Base-by-base conservation (phyloP, 92 coral and sea anemone species). In the Porites rus region DNA sequence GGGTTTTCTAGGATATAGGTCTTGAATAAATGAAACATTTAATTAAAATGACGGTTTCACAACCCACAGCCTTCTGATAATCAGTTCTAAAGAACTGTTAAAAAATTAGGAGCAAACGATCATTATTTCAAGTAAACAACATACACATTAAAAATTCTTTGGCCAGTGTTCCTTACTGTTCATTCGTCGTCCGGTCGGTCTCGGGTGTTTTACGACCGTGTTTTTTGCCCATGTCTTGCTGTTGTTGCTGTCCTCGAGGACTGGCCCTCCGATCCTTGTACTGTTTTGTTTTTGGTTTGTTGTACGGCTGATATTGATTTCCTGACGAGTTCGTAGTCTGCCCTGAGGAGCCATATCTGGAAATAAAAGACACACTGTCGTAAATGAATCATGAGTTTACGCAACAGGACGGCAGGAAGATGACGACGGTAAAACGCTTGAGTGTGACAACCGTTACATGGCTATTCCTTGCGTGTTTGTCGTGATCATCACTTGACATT, bases 131-230 rank as follows among this genome's bases (percentile, higher is more conserved):
- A 25, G 25, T 70, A 61, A 4, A 72, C 8, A 2, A 72, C 79
- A 20, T 74, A 72, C 87, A 72, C 72, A 73, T 72, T 83, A 63
- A 74, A 71, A 61, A 72, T 83, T 60, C 79, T 46, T 53, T 74
- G 46, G 3, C 46, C 46, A 38, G 46, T 38, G 63, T 46, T 73
- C 80, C 50, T 74, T 63, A 73, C 77, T 74, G 87, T 84, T 72
- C 76, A 88, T 91, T 86, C 67, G 80, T 78, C 65, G 94, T 74
- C 62, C 84, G 69, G 72, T 92, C 94, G 38, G 94, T 24, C 58
- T 92, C 94, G 53, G 92, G 90, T 3, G 94, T 88, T 84, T 92
- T 92, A 76, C 92, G 90, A 85, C 89, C 87, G 65, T 92, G 95
- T 80, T 84, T 85, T 69, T 89, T 88, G 66, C 91, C 86, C 74